A percentile compares a stretch with the other conserved stretches of the same genome.
phyloP scores from a whole-genome alignment of 2,113 vertebrate species.

The Probosciger aterrimus region DNA sequence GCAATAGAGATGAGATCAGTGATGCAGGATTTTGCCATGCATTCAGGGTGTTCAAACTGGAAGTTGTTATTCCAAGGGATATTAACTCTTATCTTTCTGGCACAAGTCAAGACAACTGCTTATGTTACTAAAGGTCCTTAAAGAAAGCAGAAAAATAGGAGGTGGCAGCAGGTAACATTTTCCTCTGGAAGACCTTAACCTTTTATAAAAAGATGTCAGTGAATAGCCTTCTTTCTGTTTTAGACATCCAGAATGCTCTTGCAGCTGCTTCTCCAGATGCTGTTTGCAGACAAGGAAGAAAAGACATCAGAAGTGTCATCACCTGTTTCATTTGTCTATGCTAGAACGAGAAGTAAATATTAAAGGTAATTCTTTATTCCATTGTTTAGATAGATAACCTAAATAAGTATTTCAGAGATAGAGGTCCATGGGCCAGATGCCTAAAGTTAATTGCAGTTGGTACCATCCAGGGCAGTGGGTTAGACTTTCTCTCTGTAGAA shows the following conservation, averaged over 20 bases:
- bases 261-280: neutral
- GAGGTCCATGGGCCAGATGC: neutral
- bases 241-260: neutral
- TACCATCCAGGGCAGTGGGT: fast-evolving
- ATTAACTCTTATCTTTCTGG: neutral
- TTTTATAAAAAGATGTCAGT: neutral
- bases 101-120: fast-evolving
- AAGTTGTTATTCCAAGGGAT: neutral
- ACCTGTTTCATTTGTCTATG: neutral
- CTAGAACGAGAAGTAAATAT: neutral
- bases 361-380: neutral
- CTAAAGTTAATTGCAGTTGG: neutral
- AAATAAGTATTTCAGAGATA: neutral
- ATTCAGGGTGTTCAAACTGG: neutral
- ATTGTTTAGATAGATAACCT: neutral
- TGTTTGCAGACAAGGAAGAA: neutral
- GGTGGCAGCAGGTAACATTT: neutral
- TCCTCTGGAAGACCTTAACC: neutral
- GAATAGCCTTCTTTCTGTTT: neutral
- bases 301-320: neutral
- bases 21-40: neutral
- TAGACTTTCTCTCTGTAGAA: neutral
- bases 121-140: neutral
- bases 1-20: neutral
- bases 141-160: neutral